Conservation (phyloP, 2,888 invertebrate genomes). For the Fabriciana adippe region DNA sequence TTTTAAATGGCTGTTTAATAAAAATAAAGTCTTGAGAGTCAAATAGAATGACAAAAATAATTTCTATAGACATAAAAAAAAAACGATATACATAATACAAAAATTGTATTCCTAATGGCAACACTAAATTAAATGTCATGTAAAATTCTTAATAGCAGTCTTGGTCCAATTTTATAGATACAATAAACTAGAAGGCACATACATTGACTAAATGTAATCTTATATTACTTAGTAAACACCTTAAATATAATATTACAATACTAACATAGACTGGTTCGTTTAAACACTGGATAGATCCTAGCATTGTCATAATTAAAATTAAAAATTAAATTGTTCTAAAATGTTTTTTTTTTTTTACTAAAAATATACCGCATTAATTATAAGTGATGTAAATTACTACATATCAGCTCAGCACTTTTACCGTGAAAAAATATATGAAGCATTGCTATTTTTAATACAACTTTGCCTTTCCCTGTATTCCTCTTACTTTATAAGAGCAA, state of each 20-base stretch:
- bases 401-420: no score
- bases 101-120: constrained; percentile 7
- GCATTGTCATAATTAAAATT: constrained; percentile 2
- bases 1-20: no score
- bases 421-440: no score
- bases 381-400: no score
- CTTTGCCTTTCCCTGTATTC: no score
- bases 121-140: background rate
- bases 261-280: constrained; percentile 21
- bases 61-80: background rate
- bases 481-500: no score
- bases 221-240: background rate
- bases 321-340: no score
- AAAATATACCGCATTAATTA: background rate
- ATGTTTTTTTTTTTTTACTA: background rate
- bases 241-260: constrained; percentile 4
- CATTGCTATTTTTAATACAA: no score
- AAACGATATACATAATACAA: background rate
- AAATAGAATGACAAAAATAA: background rate
- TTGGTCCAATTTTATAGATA: constrained; percentile 14
- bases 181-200: constrained; percentile 22
- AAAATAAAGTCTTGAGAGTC: no score
- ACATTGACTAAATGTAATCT: constrained; percentile 8
- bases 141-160: constrained; percentile 11
- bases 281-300: background rate